Percentiles rank a stretch among this genome's conserved stretches.
Conservation (phyloP, 2,113 vertebrate genomes). For the Lanius ludovicianus region DNA sequence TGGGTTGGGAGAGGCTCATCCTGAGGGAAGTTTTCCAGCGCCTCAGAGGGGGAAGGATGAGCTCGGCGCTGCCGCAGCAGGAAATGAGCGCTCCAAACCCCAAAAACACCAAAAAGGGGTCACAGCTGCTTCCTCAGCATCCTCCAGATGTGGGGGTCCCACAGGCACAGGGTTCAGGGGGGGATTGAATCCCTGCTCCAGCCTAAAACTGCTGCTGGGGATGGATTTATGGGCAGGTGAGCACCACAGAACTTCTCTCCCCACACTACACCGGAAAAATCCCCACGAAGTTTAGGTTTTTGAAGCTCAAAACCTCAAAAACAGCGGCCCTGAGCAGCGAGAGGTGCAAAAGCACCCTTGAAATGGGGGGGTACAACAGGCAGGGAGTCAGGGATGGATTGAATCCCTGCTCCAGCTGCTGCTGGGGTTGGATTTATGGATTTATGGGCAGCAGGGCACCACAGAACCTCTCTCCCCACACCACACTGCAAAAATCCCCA, state of each 20-base stretch:
- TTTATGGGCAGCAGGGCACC: too few species aligned
- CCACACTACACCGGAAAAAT: accelerated
- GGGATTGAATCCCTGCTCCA: background rate
- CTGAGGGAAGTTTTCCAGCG: accelerated
- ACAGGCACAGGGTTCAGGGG: accelerated
- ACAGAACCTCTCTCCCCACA: too few species aligned
- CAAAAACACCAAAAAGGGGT: background rate
- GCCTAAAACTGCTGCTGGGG: background rate
- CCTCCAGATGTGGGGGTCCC: accelerated
- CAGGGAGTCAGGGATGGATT: too few species aligned
- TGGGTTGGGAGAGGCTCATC: too few species aligned
- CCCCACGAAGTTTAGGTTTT: background rate
- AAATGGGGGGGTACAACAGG: too few species aligned
- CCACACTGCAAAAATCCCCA: too few species aligned
- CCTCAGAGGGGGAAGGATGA: background rate
- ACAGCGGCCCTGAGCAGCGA: too few species aligned
- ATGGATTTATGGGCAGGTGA: background rate
- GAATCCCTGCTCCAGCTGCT: too few species aligned
- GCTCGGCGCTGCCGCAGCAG: background rate
- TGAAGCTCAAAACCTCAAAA: background rate
- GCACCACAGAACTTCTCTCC: background rate
- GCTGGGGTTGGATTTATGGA: too few species aligned
- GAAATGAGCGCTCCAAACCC: background rate
- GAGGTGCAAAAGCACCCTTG: too few species aligned
- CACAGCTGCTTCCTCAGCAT: background rate